Percentiles rank a stretch among this genome's conserved stretches.
These are phyloP conservation scores for Aspidiotus destructor DNA, from an alignment of 2,888 invertebrate species.

Conservation along the genomic window DNA sequence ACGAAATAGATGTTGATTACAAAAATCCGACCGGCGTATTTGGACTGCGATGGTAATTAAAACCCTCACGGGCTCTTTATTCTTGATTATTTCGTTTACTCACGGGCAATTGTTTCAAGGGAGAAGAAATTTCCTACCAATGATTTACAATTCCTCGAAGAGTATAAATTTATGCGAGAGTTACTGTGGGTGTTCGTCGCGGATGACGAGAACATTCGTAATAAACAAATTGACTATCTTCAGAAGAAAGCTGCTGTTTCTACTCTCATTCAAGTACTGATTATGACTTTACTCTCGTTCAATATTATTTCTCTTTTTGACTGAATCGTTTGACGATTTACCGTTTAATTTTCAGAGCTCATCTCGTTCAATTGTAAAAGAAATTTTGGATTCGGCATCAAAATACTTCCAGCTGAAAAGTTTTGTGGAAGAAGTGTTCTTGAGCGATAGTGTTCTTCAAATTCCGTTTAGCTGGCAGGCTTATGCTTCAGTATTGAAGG, in stretches of 20 bases:
- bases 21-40: background rate
- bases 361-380: background rate
- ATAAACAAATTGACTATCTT: background rate
- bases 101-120: background rate
- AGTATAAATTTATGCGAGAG: constrained; percentile 15
- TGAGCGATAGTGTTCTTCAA: background rate
- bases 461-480: constrained; percentile 13
- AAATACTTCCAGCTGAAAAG: constrained; percentile 12
- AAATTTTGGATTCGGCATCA: background rate
- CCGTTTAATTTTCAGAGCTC: too few relatives aligned
- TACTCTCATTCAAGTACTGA: constrained; percentile 12
- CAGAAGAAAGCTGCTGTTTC: constrained; percentile 1
- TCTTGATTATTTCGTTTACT: background rate
- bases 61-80: background rate
- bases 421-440: constrained; percentile 9
- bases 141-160: background rate
- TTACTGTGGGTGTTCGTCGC: constrained; percentile 6
- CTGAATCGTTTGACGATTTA: too few relatives aligned
- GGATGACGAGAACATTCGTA: constrained; percentile 1
- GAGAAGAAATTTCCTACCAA: background rate
- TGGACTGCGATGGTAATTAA: constrained; percentile 9
- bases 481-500: constrained; percentile 9
- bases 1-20: too few relatives aligned
- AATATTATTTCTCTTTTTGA: too few relatives aligned
- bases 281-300: too few relatives aligned